Evolutionary conservation across 2,113 vertebrate genomes (phyloP).

Genomic region (Gadus macrocephalus): DNA sequence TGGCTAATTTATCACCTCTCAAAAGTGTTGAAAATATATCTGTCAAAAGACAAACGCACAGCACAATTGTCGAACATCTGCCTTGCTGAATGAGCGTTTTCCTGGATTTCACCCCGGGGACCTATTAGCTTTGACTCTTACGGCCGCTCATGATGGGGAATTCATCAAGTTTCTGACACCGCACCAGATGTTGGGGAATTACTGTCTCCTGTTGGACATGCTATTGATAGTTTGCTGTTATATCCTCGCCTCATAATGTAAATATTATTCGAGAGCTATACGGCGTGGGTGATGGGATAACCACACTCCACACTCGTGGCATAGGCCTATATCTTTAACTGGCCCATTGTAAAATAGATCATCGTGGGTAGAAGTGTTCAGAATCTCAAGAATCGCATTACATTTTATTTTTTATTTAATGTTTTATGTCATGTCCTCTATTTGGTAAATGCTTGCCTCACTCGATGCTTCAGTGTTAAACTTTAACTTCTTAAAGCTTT

Average conservation of each 20-base stretch:
- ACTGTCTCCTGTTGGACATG: conserved; percentile 62
- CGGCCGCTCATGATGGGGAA: conserved; percentile 63
- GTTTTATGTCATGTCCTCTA: too few relatives aligned
- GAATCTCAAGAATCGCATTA: too few relatives aligned
- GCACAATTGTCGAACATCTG: conserved; percentile 67
- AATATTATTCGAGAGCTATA: conserved; percentile 31
- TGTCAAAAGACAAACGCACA: conserved; percentile 63
- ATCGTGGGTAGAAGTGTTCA: too few relatives aligned
- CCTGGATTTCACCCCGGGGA: conserved; percentile 59
- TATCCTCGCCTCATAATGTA: conserved; percentile 27
- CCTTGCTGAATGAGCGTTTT: conserved; percentile 61
- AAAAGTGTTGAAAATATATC: conserved; percentile 57
- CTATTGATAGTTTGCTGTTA: conserved; percentile 38
- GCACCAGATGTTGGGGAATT: conserved; percentile 69
- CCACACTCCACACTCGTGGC: too few relatives aligned
- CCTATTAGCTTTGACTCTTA: conserved; percentile 62
- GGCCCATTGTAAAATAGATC: too few relatives aligned
- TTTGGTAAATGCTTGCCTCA: too few relatives aligned
- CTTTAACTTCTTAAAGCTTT: too few relatives aligned
- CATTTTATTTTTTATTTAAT: too few relatives aligned
- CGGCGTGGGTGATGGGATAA: neutral
- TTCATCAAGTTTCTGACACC: conserved; percentile 71
- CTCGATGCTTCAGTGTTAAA: too few relatives aligned
- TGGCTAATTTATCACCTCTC: conserved; percentile 58
- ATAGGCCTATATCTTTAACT: conserved; percentile 6